Evolutionary conservation across 2,113 vertebrate genomes (phyloP).

Genomic region (Psophia crepitans): DNA sequence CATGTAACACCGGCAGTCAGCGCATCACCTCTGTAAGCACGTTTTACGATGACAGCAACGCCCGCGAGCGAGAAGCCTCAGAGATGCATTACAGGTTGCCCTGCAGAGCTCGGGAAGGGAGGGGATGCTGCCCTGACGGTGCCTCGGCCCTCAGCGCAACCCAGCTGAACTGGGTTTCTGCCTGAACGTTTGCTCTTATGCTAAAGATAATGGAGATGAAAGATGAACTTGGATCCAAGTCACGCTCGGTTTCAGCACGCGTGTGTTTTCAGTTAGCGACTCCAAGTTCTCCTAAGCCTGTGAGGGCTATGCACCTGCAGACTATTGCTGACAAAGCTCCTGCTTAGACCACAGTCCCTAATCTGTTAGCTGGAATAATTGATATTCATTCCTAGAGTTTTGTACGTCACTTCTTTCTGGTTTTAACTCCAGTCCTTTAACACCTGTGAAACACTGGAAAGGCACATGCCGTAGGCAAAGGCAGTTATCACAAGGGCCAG

Average conservation of each 20-base stretch:
- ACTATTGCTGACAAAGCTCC: background rate
- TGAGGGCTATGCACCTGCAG: background rate
- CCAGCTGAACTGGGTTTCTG: background rate
- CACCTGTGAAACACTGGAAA: background rate
- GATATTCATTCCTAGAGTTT: accelerated
- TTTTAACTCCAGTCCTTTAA: background rate
- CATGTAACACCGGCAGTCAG: background rate
- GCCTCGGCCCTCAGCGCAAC: background rate
- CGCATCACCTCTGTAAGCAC: background rate
- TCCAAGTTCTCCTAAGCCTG: background rate
- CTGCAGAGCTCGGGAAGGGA: background rate
- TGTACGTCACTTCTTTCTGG: background rate
- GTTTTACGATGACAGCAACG: accelerated
- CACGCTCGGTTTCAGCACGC: accelerated
- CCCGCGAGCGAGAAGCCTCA: accelerated
- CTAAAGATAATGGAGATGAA: background rate
- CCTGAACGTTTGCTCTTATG: background rate
- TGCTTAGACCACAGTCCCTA: background rate
- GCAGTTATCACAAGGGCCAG: accelerated
- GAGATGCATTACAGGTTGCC: background rate
- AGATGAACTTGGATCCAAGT: background rate
- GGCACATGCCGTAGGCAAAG: background rate
- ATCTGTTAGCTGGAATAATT: background rate
- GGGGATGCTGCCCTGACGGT: background rate
- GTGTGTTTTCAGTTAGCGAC: background rate